Conservation (phyloP, 1,140 invertebrate species). For the Monochamus saltuarius region DNA sequence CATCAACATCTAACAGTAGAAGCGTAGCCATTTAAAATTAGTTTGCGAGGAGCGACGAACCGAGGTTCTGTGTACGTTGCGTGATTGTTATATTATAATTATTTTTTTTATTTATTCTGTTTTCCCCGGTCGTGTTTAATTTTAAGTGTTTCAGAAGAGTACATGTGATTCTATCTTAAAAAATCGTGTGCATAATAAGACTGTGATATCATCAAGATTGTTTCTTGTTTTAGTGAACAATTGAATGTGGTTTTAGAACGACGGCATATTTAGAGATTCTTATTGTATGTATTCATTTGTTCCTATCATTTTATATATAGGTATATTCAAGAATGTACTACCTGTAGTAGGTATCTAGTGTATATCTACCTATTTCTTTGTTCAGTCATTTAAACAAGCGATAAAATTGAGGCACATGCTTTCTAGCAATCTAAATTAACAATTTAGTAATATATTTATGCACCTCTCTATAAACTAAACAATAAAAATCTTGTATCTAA, state of each 20-base stretch:
- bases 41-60: slow-evolving; percentile 29
- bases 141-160: background rate
- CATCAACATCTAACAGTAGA: slow-evolving; percentile 4
- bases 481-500: no score
- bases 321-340: no score
- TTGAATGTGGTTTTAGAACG: slow-evolving; percentile 1
- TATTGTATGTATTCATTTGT: no score
- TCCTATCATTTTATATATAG: no score
- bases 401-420: no score
- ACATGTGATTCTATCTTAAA: background rate
- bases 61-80: slow-evolving; percentile 13
- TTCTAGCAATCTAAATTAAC: no score
- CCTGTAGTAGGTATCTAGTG: no score
- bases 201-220: slow-evolving; percentile 2
- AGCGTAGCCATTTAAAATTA: slow-evolving; percentile 28
- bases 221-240: background rate
- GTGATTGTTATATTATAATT: slow-evolving; percentile 8
- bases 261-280: background rate
- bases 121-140: slow-evolving; percentile 15
- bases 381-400: no score
- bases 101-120: slow-evolving; percentile 26
- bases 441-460: no score
- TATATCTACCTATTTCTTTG: no score
- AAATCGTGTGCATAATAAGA: slow-evolving; percentile 1
- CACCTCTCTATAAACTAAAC: no score